Conservation (phyloP, 1,140 invertebrate species). For the Lepidotrigona ventralis region DNA sequence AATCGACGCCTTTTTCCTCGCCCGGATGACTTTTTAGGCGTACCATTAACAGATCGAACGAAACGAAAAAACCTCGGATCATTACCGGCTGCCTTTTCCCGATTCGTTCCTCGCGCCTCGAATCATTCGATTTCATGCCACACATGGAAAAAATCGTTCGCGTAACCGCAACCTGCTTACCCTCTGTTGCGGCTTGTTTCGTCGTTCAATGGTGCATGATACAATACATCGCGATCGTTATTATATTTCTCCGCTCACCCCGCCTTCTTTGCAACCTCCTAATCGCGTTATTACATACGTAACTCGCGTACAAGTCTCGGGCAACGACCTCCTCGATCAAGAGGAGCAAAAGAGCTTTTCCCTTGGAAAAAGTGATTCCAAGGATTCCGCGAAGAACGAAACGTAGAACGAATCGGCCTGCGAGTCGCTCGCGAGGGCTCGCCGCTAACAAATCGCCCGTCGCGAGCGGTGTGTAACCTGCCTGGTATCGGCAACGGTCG, state of each 20-base stretch:
- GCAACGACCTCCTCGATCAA: neutral
- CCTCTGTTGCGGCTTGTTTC: constrained; percentile 28
- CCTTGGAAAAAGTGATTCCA: neutral
- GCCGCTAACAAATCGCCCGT: constrained; percentile 51
- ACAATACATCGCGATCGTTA: constrained; percentile 6
- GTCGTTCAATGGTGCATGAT: constrained; percentile 1
- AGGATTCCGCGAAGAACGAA: neutral
- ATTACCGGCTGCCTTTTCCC: neutral
- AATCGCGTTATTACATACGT: neutral
- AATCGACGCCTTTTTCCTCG: neutral
- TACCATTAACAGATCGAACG: neutral
- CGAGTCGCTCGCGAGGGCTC: constrained; percentile 19
- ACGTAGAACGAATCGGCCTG: neutral
- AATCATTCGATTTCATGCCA: neutral
- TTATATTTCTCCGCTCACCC: neutral
- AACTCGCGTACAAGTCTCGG: neutral
- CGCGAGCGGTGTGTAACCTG: constrained; percentile 42
- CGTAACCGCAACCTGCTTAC: constrained; percentile 24
- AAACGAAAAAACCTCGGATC: neutral
- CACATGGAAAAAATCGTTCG: constrained; percentile 1
- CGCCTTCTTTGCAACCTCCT: neutral
- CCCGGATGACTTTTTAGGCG: neutral
- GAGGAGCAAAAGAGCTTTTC: no score
- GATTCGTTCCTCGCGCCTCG: neutral
- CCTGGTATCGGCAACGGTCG: constrained; percentile 39